A percentile compares a stretch with the other conserved stretches of the same genome.
These are phyloP conservation scores for Hymenochirus boettgeri DNA, from an alignment of 2,113 vertebrate species.

Conservation along the genomic window DNA sequence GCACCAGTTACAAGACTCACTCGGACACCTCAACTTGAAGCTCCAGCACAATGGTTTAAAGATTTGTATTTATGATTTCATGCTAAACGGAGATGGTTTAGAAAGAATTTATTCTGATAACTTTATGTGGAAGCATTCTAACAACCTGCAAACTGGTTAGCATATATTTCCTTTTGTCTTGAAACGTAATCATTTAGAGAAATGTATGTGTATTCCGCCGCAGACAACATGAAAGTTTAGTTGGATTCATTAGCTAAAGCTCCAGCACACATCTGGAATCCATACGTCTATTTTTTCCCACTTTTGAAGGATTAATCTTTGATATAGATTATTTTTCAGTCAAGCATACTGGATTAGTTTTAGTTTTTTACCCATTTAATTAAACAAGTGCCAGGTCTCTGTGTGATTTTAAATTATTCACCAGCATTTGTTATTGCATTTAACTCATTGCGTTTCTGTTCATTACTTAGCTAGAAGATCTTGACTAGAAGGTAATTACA, in stretches of 20 bases:
- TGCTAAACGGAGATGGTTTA: no score
- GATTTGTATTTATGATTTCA: no score
- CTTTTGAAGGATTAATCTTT: slow-evolving; percentile 57
- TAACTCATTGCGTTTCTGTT: slow-evolving; percentile 42
- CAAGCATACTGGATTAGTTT: slow-evolving; percentile 69
- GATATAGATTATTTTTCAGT: slow-evolving; percentile 65
- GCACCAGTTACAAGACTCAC: no score
- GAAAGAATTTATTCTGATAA: no score
- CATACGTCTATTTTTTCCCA: slow-evolving; percentile 54
- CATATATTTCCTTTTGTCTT: neutral
- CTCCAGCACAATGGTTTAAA: no score
- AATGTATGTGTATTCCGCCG: neutral
- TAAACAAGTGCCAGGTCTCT: slow-evolving; percentile 67
- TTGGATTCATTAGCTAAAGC: slow-evolving; percentile 57
- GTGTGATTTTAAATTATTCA: slow-evolving; percentile 75
- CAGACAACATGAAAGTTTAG: slow-evolving; percentile 2
- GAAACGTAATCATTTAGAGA: neutral
- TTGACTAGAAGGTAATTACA: no score
- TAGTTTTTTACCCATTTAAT: slow-evolving; percentile 75
- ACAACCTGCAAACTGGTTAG: neutral
- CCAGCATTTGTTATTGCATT: slow-evolving; percentile 59
- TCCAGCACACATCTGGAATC: slow-evolving; percentile 54
- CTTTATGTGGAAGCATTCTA: no score
- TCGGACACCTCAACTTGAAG: no score
- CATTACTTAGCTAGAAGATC: no score